Conservation (phyloP, 2,888 invertebrate species). For the Barypeithes pellucidus region DNA sequence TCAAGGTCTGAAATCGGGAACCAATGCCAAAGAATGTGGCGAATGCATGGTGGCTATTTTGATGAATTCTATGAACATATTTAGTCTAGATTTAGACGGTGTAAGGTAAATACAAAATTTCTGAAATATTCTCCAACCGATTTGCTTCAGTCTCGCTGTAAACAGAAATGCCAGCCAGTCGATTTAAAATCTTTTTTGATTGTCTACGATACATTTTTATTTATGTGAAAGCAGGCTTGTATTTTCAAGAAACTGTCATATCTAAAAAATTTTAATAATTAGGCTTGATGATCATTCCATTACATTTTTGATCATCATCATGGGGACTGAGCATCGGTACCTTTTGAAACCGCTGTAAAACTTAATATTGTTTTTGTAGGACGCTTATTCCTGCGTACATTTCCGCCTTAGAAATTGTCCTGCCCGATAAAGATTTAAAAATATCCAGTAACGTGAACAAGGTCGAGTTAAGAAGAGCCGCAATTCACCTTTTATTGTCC, state of each 20-base stretch:
- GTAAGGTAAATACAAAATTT: conserved; percentile 28
- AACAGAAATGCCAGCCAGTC: too few relatives aligned
- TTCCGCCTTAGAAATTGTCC: conserved; percentile 90
- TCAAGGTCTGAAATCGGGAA: conserved; percentile 75
- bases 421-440: conserved; percentile 89
- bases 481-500: conserved; percentile 92
- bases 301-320: too few relatives aligned
- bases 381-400: conserved; percentile 93
- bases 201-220: too few relatives aligned
- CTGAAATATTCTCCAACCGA: too few relatives aligned
- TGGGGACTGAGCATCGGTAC: too few relatives aligned
- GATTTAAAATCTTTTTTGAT: too few relatives aligned
- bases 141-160: too few relatives aligned
- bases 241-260: too few relatives aligned
- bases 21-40: conserved; percentile 74
- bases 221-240: too few relatives aligned
- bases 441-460: conserved; percentile 83
- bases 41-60: conserved; percentile 92
- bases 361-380: conserved; percentile 72
- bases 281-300: too few relatives aligned
- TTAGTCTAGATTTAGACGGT: conserved; percentile 69
- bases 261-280: too few relatives aligned
- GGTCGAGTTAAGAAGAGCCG: conserved; percentile 89
- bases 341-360: too few relatives aligned
- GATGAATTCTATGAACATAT: conserved; percentile 88